Conservation (phyloP, 2,888 invertebrate species). For the Pollenia amentaria region DNA sequence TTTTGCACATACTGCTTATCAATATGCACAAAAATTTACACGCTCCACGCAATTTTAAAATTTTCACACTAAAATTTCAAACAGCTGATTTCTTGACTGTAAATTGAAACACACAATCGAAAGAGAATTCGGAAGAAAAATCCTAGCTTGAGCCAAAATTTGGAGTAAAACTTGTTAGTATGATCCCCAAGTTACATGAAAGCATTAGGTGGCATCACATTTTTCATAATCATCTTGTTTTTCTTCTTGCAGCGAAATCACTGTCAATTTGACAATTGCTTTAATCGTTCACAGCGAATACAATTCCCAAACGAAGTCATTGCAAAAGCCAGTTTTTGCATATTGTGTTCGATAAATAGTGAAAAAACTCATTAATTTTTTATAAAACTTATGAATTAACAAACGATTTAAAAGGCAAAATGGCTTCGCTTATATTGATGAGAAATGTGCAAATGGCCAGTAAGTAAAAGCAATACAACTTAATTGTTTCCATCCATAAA, state of each 20-base stretch:
- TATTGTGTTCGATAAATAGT: background rate
- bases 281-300: conserved; percentile 31
- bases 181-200: no score
- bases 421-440: conserved; percentile 82
- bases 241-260: conserved; percentile 19
- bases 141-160: no score
- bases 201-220: no score
- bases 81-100: no score
- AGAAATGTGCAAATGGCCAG: conserved; percentile 82
- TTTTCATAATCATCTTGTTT: conserved; percentile 9
- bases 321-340: conserved; percentile 26
- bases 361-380: conserved; percentile 23
- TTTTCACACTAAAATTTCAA: no score
- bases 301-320: conserved; percentile 14
- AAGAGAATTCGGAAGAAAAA: no score
- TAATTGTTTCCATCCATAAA: background rate
- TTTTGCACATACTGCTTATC: no score
- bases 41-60: no score
- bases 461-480: conserved; percentile 77
- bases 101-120: no score
- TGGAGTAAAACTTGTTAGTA: no score
- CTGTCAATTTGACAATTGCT: conserved; percentile 31
- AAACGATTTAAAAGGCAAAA: conserved; percentile 68
- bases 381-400: conserved; percentile 36
- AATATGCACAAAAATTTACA: no score